Evolutionary conservation across 1,140 invertebrate species (phyloP).

Genomic region (Cyclina sinensis): DNA sequence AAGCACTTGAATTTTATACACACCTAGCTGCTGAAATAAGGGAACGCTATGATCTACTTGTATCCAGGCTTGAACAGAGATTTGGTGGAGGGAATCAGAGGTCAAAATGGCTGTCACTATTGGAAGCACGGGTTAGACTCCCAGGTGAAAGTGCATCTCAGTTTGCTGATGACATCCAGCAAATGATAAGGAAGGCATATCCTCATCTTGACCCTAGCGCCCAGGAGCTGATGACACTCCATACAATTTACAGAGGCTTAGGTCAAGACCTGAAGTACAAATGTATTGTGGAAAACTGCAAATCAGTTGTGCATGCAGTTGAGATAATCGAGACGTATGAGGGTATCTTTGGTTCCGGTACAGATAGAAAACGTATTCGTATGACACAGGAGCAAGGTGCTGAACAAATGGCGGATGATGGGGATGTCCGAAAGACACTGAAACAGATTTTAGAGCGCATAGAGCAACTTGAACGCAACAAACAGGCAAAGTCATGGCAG

Average conservation of each 20-base stretch:
- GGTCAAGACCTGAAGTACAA: no score
- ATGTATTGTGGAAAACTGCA: conserved; percentile 2
- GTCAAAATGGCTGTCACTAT: no score
- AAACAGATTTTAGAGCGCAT: neutral
- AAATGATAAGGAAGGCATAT: neutral
- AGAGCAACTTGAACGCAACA: neutral
- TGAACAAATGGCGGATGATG: neutral
- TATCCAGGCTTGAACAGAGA: neutral
- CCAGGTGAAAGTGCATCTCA: neutral
- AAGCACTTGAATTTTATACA: neutral
- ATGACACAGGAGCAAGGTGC: neutral
- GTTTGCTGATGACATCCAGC: neutral
- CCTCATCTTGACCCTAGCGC: neutral
- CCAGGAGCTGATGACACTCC: neutral
- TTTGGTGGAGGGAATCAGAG: neutral
- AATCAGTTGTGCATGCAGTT: neutral
- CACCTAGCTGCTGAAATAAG: neutral
- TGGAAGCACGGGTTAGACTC: neutral
- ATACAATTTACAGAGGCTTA: neutral
- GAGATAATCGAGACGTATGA: neutral
- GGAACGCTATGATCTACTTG: neutral
- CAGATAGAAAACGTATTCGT: neutral
- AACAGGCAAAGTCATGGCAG: neutral
- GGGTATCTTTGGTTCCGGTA: neutral
- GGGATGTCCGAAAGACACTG: neutral